Percentiles rank a stretch among this genome's conserved stretches.
Evolutionary conservation across 2,888 invertebrate genomes (phyloP).

Genomic region (Brenthis ino): DNA sequence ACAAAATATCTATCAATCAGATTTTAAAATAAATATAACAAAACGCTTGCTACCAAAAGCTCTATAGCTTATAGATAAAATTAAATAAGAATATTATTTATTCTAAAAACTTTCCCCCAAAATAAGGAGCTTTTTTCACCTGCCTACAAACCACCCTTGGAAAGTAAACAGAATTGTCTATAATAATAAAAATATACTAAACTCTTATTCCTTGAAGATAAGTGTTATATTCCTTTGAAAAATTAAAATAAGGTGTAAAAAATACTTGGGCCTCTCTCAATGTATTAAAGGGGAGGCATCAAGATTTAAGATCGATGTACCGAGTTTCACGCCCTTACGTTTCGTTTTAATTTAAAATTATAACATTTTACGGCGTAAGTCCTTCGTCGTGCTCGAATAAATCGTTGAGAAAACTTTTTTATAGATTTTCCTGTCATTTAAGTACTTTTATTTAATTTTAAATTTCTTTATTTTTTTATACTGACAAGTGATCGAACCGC

Average conservation of each 20-base stretch:
- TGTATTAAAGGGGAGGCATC: conserved; percentile 50
- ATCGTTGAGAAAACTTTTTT: conserved; percentile 8
- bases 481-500: too few relatives aligned
- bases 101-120: conserved; percentile 3
- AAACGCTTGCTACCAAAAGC: not conserved
- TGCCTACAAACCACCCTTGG: conserved; percentile 59
- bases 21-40: too few relatives aligned
- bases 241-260: conserved; percentile 2
- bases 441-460: not conserved
- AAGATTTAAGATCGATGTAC: conserved; percentile 51
- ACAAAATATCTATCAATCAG: too few relatives aligned
- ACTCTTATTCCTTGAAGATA: conserved; percentile 2
- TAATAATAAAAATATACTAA: conserved; percentile 4
- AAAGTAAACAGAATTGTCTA: conserved; percentile 35
- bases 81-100: conserved; percentile 44
- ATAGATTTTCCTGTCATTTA: not conserved
- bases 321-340: conserved; percentile 29
- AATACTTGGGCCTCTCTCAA: conserved; percentile 38
- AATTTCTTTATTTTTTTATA: not conserved
- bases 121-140: conserved; percentile 59
- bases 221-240: conserved; percentile 26
- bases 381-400: not conserved
- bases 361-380: conserved; percentile 4
- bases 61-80: not conserved
- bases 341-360: conserved; percentile 18